Conservation (phyloP, 1,140 invertebrate genomes). For the Goniozus legneri region DNA sequence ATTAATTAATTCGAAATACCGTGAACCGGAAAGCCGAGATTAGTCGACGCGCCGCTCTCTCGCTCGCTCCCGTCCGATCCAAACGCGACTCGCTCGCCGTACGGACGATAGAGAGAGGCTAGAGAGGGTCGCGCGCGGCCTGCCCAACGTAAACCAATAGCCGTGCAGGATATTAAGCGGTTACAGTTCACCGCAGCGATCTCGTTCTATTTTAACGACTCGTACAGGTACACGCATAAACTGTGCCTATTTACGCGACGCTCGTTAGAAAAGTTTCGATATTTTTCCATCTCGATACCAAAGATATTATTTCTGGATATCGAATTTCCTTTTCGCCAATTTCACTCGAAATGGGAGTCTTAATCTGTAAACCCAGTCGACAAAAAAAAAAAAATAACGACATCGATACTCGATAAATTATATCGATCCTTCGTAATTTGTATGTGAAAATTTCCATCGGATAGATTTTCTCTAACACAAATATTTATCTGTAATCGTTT, state of each 20-base stretch:
- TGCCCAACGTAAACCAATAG: too few species aligned
- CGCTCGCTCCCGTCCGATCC: conserved; percentile 12
- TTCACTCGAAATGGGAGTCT: too few species aligned
- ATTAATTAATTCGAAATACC: conserved; percentile 46
- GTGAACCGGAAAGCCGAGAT: conserved; percentile 33
- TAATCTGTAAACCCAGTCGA: too few species aligned
- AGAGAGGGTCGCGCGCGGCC: too few species aligned
- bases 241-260: neutral
- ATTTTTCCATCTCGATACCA: conserved; percentile 1
- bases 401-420: too few species aligned
- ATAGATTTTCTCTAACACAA: too few species aligned
- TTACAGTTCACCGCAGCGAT: conserved; percentile 5
- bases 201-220: conserved; percentile 9
- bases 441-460: too few species aligned
- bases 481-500: too few species aligned
- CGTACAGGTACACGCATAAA: neutral
- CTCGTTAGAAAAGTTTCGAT: too few species aligned
- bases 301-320: neutral
- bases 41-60: conserved; percentile 16
- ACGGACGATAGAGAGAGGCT: conserved; percentile 3
- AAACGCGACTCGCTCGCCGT: conserved; percentile 14
- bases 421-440: too few species aligned
- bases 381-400: neutral
- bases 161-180: conserved; percentile 4
- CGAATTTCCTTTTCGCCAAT: neutral